Evolutionary conservation across 2,888 invertebrate species (phyloP).

Genomic region (Malthinus seriepunctatus): DNA sequence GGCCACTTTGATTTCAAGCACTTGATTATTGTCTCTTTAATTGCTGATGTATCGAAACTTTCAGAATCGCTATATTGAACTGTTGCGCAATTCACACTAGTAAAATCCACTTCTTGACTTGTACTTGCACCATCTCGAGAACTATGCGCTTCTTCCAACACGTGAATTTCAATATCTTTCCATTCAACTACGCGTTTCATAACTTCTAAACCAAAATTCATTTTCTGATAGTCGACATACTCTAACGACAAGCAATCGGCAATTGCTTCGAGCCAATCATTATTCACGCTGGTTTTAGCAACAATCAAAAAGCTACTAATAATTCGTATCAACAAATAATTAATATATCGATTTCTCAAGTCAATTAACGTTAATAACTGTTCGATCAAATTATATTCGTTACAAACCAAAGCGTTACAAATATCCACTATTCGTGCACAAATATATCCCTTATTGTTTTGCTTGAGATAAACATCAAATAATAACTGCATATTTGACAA

Average conservation of each 20-base stretch:
- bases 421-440: slow-evolving; percentile 80
- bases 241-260: slow-evolving; percentile 72
- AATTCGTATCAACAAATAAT: slow-evolving; percentile 78
- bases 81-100: slow-evolving; percentile 57
- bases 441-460: slow-evolving; percentile 79
- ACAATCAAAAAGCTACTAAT: slow-evolving; percentile 83
- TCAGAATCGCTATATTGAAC: slow-evolving; percentile 76
- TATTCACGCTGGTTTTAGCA: slow-evolving; percentile 79
- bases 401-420: slow-evolving; percentile 77
- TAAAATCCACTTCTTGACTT: slow-evolving; percentile 36
- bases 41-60: slow-evolving; percentile 81
- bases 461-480: slow-evolving; percentile 83
- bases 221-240: slow-evolving; percentile 70
- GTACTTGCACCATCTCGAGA: slow-evolving; percentile 45
- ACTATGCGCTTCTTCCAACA: slow-evolving; percentile 68
- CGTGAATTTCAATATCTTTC: slow-evolving; percentile 82
- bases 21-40: slow-evolving; percentile 85
- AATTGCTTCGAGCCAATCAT: slow-evolving; percentile 78
- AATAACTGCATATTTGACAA: slow-evolving; percentile 81
- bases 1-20: slow-evolving; percentile 86
- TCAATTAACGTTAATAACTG: slow-evolving; percentile 81
- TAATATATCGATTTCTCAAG: slow-evolving; percentile 76
- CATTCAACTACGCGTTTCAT: slow-evolving; percentile 87
- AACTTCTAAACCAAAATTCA: slow-evolving; percentile 82
- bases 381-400: slow-evolving; percentile 82